A percentile compares a stretch with the other conserved stretches of the same genome.
Conservation (phyloP, 2,797 vertebrate genomes). For the Luscinia luscinia region DNA sequence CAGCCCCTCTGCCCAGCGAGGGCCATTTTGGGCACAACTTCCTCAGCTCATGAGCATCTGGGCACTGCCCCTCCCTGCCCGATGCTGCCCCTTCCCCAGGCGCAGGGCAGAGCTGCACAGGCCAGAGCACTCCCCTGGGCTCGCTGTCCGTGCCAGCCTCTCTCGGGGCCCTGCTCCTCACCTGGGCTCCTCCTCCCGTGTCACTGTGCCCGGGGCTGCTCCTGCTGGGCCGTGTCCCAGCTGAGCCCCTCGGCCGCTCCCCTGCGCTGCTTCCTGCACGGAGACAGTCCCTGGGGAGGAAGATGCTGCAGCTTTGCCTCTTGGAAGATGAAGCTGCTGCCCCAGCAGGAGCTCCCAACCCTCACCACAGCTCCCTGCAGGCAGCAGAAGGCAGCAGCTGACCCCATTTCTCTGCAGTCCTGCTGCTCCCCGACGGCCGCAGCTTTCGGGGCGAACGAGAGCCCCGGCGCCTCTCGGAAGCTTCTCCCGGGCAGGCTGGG, state of each 20-base stretch:
- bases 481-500: not conserved
- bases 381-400: not conserved
- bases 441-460: not conserved
- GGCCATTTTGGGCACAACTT: too few relatives aligned
- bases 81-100: not conserved
- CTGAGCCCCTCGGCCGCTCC: not conserved
- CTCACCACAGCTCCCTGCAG: not conserved
- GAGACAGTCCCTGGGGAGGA: not conserved
- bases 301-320: not conserved
- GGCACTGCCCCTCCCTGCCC: not conserved
- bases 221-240: fast-evolving
- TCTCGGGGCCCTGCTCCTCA: not conserved
- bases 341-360: not conserved
- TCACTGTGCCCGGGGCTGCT: not conserved
- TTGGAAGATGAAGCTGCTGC: too few relatives aligned
- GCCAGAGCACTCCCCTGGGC: not conserved
- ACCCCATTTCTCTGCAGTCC: not conserved
- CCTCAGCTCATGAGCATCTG: fast-evolving
- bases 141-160: not conserved
- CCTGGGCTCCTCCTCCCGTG: not conserved
- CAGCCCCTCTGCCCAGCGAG: not conserved
- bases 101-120: not conserved
- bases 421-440: not conserved
- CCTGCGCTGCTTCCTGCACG: too few relatives aligned
- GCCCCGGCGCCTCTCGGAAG: too few relatives aligned